Evolutionary conservation across 2,113 vertebrate species (phyloP), one percentile per base, ranked within the genome.

Genomic region (Myrmecophaga tridactyla): DNA sequence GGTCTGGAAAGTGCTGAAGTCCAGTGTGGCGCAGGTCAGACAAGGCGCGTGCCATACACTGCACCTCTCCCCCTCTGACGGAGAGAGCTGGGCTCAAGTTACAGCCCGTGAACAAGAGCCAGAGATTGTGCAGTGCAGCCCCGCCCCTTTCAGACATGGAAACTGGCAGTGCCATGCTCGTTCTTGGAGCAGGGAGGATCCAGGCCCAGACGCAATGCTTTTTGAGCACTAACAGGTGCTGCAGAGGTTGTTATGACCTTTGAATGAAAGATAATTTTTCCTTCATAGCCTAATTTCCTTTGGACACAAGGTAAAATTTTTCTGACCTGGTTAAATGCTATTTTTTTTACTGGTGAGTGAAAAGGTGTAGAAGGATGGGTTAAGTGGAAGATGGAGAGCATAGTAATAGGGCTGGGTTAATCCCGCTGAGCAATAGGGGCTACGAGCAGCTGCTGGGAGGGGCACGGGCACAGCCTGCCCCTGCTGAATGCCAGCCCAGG

Each of bases 231-330:
- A 6, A 39, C 6, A 9, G 58, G 93, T 81, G 36, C 7, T 72
- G 17, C 8, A 41, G 53, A 67, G 46, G 2, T 14, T 73, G 8
- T 36, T 18, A 29, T 46, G 13, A 87, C 65, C 34, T 87, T 80
- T 94, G 60, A 87, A 86, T 92, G 92, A 87, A 82, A 96, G 87
- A 17, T 10, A 93, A 4, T 65, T 29, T 80, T 89, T 36, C 10
- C 72, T 81, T 13, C 13, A 31, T 43, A 36, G 34, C 1, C 9
- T 31, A 89, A 81, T 83, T 92, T 92, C 36, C 7, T 92, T 96
- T 96, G 92, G 81, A 51, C 27, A 27, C 53, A 86, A 62, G 39
- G 29, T 58, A 84, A 92, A 92, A 76, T 80, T 48, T 97, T 58
- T 89, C 92, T 89, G 58, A 93, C 13, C 92, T 85, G 41, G 10